A percentile compares a stretch with the other conserved stretches of the same genome.
Conservation (phyloP, 2,113 vertebrate genomes). For the Pygathrix nemaeus region DNA sequence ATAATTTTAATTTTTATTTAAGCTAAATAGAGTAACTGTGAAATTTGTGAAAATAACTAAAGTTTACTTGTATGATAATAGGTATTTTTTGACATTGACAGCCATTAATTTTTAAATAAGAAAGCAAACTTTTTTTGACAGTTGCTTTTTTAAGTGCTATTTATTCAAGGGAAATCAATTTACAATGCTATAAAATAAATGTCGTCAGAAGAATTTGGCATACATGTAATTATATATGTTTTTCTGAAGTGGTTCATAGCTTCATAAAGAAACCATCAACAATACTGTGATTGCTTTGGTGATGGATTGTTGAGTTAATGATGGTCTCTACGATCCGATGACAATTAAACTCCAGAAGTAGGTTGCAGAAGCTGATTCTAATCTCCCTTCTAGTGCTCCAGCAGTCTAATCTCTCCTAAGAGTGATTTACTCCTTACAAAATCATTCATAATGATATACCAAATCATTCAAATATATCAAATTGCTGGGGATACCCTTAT, state of each 20-base stretch:
- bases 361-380: not conserved
- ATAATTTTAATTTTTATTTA: not conserved
- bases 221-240: not conserved
- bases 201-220: not conserved
- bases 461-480: constrained; percentile 8
- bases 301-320: not conserved
- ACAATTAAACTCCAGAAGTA: not conserved
- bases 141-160: not conserved
- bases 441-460: not conserved
- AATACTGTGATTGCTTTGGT: not conserved
- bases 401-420: not conserved
- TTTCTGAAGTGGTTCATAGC: not conserved
- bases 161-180: not conserved
- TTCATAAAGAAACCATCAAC: not conserved
- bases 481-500: not conserved
- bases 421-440: not conserved
- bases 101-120: not conserved
- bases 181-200: not conserved
- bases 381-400: not conserved
- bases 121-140: not conserved
- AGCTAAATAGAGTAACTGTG: not conserved
- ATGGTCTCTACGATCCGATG: not conserved
- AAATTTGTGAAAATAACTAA: not conserved
- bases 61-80: not conserved
- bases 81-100: not conserved